phyloP scores from a whole-genome alignment of 1,140 invertebrate species.

The Gonatopus flavifemur region DNA sequence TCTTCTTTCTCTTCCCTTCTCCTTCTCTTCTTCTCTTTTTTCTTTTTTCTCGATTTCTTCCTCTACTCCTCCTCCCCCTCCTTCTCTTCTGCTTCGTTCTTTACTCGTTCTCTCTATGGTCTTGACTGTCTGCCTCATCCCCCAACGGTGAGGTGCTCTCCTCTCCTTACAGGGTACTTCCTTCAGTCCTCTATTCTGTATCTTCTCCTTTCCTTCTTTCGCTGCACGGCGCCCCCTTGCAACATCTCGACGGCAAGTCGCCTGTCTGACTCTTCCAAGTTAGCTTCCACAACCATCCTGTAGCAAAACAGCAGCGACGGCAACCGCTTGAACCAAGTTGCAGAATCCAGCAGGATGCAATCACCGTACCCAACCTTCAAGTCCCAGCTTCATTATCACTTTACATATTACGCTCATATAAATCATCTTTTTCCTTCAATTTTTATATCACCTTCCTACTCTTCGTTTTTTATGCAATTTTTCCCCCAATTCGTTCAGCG shows the following conservation, averaged over 20 bases:
- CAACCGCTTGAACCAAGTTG: too few species aligned
- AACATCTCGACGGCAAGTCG: slow-evolving; percentile 30
- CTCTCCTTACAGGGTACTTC: slow-evolving; percentile 24
- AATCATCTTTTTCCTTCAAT: slow-evolving; percentile 33
- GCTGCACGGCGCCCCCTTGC: slow-evolving; percentile 24
- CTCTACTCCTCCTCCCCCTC: slow-evolving; percentile 1
- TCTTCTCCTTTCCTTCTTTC: slow-evolving; percentile 17
- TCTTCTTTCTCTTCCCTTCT: slow-evolving; percentile 16
- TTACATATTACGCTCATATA: slow-evolving; percentile 49
- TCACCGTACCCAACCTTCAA: too few species aligned
- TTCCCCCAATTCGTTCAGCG: too few species aligned
- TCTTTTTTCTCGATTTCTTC: not conserved
- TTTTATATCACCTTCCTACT: not conserved
- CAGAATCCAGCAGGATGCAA: too few species aligned
- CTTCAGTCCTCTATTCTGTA: slow-evolving; percentile 34
- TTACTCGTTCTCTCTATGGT: slow-evolving; percentile 16
- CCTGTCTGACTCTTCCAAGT: slow-evolving; percentile 17
- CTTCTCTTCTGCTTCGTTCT: slow-evolving; percentile 9
- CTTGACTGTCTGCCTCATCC: slow-evolving; percentile 15
- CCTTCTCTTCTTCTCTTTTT: slow-evolving; percentile 1
- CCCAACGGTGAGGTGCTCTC: slow-evolving; percentile 14
- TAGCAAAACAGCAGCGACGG: too few species aligned
- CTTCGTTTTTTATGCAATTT: too few species aligned
- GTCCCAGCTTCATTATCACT: slow-evolving; percentile 48
- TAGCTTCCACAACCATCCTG: too few species aligned